Evolutionary conservation across 2,797 vertebrate species (phyloP).

Genomic region (Pagetopsis macropterus): DNA sequence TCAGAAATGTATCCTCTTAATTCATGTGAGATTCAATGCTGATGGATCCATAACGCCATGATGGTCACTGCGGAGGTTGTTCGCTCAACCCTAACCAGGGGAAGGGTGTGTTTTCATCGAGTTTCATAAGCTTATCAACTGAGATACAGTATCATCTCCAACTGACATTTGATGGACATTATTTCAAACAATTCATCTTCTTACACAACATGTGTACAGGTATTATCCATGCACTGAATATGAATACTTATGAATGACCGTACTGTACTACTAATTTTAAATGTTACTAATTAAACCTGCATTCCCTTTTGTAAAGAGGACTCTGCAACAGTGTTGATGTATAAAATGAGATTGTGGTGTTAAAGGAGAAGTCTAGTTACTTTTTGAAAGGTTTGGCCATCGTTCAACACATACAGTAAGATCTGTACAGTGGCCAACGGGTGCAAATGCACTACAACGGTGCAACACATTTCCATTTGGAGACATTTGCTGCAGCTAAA

Average conservation of each 20-base stretch:
- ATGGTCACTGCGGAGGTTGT: conserved; percentile 28
- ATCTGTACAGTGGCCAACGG: too few relatives aligned
- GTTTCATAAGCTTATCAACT: conserved; percentile 5
- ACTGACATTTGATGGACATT: conserved; percentile 21
- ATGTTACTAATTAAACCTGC: conserved; percentile 46
- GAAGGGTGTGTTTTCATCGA: not conserved
- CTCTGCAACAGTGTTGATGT: conserved; percentile 48
- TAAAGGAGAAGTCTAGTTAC: conserved; percentile 1
- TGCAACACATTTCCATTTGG: too few relatives aligned
- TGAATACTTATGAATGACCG: conserved; percentile 45
- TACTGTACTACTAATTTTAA: conserved; percentile 57
- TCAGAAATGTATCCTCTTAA: conserved; percentile 19
- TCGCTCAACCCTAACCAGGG: conserved; percentile 7
- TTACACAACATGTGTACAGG: conserved; percentile 35
- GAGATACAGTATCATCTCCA: not conserved
- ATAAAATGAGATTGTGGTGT: conserved; percentile 30
- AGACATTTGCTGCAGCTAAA: too few relatives aligned
- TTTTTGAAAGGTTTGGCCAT: not conserved
- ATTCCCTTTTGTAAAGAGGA: conserved; percentile 42
- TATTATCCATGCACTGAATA: conserved; percentile 61
- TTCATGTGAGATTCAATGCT: conserved; percentile 29
- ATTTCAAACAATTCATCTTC: conserved; percentile 38
- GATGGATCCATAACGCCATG: conserved; percentile 6
- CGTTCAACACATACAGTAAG: not conserved
- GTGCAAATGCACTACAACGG: too few relatives aligned